These are phyloP conservation scores for Pachyuromys duprasi DNA, from an alignment of 2,797 vertebrate species.

Conservation along the genomic window DNA sequence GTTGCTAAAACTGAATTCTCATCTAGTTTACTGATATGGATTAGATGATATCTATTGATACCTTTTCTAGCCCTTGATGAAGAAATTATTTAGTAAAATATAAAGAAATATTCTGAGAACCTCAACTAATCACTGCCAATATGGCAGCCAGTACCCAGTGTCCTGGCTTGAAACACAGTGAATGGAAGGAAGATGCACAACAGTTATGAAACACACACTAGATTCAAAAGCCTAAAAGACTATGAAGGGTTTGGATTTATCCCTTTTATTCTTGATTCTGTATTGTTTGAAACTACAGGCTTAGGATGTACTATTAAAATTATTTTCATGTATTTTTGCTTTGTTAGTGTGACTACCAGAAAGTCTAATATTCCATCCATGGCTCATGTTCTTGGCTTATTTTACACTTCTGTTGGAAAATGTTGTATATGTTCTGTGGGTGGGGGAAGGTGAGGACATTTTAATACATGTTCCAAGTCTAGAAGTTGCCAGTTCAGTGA, in stretches of 20 bases:
- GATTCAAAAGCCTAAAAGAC: slow-evolving; percentile 3
- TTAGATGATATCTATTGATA: slow-evolving; percentile 18
- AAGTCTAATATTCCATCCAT: not conserved
- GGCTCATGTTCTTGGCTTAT: not conserved
- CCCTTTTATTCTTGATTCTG: not conserved
- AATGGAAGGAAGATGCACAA: not conserved
- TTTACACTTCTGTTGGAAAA: not conserved
- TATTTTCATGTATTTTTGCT: not conserved
- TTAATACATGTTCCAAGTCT: not conserved
- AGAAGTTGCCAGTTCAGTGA: not conserved
- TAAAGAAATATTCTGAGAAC: not conserved
- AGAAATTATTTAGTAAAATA: not conserved
- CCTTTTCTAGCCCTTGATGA: not conserved
- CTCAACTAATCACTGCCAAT: not conserved
- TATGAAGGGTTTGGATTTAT: not conserved
- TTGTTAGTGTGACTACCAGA: slow-evolving; percentile 9
- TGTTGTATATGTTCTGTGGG: not conserved
- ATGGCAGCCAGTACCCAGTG: not conserved
- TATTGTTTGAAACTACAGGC: not conserved
- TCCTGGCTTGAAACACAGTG: not conserved
- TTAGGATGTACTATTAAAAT: slow-evolving; percentile 14
- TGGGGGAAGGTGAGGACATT: slow-evolving; percentile 29
- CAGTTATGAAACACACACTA: not conserved
- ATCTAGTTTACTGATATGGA: not conserved
- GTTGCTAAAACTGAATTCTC: not conserved